Percentiles rank a stretch among this genome's conserved stretches.
Conservation (phyloP, 1,140 invertebrate species). For the Goniozus legneri region DNA sequence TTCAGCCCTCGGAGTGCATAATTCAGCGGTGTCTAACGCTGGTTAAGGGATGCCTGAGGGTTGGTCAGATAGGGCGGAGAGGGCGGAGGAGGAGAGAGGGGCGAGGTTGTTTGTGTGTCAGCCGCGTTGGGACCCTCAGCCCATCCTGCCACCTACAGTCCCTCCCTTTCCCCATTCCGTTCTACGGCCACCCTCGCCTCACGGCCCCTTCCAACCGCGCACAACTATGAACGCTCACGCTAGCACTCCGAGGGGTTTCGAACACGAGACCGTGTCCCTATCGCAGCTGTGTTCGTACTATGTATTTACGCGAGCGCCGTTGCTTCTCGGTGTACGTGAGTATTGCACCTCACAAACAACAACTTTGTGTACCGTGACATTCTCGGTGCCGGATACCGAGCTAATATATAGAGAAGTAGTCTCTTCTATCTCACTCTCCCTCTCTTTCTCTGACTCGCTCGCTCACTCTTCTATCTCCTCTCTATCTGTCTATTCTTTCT, state of each 20-base stretch:
- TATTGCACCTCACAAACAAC: constrained; percentile 42
- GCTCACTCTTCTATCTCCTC: constrained; percentile 12
- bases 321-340: constrained; percentile 19
- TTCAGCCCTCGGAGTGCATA: constrained; percentile 38
- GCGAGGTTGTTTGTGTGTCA: constrained; percentile 48
- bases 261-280: no score
- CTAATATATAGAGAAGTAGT: constrained; percentile 39
- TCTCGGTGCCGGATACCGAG: constrained; percentile 34
- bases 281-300: no score
- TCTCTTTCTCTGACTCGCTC: constrained; percentile 3
- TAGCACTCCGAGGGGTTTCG: not conserved
- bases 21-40: constrained; percentile 41
- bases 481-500: constrained; percentile 13
- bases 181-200: constrained; percentile 13
- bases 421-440: constrained; percentile 6
- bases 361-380: constrained; percentile 25
- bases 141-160: constrained; percentile 17
- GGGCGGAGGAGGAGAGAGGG: constrained; percentile 17
- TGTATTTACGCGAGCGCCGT: not conserved
- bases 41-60: constrained; percentile 19
- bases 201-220: constrained; percentile 3
- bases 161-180: constrained; percentile 14
- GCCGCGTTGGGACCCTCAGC: constrained; percentile 42
- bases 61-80: constrained; percentile 5
- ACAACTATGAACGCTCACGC: constrained; percentile 2